Base-by-base conservation (phyloP, 1,140 invertebrate genomes). In the Danaus melanippus region DNA sequence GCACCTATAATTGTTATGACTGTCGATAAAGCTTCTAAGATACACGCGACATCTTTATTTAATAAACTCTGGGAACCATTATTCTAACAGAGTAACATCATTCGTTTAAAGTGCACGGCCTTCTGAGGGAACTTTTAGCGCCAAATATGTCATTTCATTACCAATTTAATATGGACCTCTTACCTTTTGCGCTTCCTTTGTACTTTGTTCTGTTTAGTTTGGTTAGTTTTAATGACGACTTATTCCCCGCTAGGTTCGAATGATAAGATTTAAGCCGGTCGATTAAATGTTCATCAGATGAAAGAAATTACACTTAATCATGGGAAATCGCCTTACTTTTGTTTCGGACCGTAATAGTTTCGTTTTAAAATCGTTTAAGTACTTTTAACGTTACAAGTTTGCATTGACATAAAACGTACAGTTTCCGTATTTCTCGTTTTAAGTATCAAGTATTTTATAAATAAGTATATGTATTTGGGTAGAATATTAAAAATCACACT, bases 251-350 rank as follows among this genome's bases (percentile, higher is more conserved):
- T 54, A 50, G 43, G 12, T 50, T 40, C 17, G 41, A 54, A 32
- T 32, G 49, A 54, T 53, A 59, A 60, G 58, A 58, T 66, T 62
- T 61, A 62, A 62, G 52, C 50, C 12, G 7, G 39, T 47, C 71
- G 58, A 71, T 74, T 74, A 74, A 67, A 74, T 74, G 62, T 68
- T 71, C 71, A 64, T 74, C 69, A 71, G 64, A 58, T 43, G 40
- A 44, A 42, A 65, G 56, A 71, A 70, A 76, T 76, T 76, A 76
- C 57, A 66, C 62, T 61, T 76, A 71, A 76, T 66, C 69, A 66
- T 76, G 73, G 64, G 73, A 76, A 76, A 60, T 46, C 57, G 21
- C 21, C 21, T 32, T 32, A 53, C 52, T 64, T 65, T 62, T 60
- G 53, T 67, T 59, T 49, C 10, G 32, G 32, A 46, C 10, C 17